phyloP scores from a whole-genome alignment of 2,888 invertebrate genomes.

The Ariolimax columbianus region DNA sequence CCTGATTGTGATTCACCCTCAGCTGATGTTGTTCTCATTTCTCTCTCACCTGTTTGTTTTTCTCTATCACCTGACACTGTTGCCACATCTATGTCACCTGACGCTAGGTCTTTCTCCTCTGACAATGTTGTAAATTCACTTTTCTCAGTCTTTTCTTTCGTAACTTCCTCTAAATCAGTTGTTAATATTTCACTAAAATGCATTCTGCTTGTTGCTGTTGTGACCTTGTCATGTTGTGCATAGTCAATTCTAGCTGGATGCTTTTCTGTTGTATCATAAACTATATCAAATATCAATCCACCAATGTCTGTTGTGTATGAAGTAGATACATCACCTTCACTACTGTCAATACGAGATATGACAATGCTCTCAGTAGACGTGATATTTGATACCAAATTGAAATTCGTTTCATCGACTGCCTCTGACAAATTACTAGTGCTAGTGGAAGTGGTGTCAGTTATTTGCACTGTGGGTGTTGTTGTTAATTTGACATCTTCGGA shows the following conservation, averaged over 20 bases:
- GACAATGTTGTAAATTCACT: background rate
- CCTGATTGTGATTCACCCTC: background rate
- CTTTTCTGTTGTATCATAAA: background rate
- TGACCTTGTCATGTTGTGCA: background rate
- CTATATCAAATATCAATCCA: no score
- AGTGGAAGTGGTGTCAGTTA: no score
- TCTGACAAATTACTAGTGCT: no score
- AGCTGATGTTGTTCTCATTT: background rate
- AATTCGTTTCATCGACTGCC: no score
- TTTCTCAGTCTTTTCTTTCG: no score
- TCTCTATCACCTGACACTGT: constrained; percentile 15
- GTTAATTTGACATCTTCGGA: no score
- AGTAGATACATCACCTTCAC: no score
- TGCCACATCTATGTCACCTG: background rate
- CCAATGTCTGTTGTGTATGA: no score
- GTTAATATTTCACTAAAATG: background rate
- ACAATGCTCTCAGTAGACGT: no score
- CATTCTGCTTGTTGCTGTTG: background rate
- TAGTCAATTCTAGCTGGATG: background rate
- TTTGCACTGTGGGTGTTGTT: no score
- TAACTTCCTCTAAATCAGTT: background rate
- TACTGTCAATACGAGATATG: no score
- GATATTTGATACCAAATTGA: no score
- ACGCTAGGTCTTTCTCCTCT: background rate
- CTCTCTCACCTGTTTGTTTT: background rate